These are phyloP conservation scores for Dolichotis patagonum DNA, from an alignment of 2,113 vertebrate species.

Conservation along the genomic window DNA sequence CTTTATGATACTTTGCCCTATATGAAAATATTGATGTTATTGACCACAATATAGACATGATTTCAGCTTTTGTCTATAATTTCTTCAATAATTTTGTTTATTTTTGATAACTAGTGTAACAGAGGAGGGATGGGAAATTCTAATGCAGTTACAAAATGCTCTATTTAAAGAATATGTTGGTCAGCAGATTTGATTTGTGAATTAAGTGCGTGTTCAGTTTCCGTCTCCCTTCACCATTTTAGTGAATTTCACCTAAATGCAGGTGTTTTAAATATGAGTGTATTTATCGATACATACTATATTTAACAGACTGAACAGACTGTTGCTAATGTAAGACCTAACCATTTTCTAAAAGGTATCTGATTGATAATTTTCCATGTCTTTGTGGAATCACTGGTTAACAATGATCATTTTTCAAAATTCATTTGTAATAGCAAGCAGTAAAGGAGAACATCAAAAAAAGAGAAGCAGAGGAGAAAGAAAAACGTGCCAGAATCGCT, in stretches of 20 bases:
- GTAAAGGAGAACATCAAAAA: constrained; percentile 93
- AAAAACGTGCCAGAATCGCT: constrained; percentile 91
- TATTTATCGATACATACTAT: constrained; percentile 34
- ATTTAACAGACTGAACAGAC: constrained; percentile 49
- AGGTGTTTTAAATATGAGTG: constrained; percentile 27
- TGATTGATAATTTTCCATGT: constrained; percentile 33
- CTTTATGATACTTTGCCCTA: neutral
- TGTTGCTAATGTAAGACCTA: constrained; percentile 47
- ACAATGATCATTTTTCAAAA: constrained; percentile 69
- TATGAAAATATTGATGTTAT: neutral
- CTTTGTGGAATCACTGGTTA: neutral
- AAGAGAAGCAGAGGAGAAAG: constrained; percentile 95
- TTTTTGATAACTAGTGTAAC: neutral
- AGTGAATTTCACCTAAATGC: constrained; percentile 45
- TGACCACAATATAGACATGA: neutral
- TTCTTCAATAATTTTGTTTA: neutral
- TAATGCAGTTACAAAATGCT: neutral
- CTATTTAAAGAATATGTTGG: neutral
- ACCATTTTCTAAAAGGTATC: constrained; percentile 36
- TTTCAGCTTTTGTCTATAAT: neutral
- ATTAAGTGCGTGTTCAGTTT: constrained; percentile 67
- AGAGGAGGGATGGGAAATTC: neutral
- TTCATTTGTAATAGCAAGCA: constrained; percentile 91
- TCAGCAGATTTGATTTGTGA: constrained; percentile 56
- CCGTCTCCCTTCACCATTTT: constrained; percentile 12